Conservation (phyloP, 2,888 invertebrate species). For the Fissipunctia ypsillon region DNA sequence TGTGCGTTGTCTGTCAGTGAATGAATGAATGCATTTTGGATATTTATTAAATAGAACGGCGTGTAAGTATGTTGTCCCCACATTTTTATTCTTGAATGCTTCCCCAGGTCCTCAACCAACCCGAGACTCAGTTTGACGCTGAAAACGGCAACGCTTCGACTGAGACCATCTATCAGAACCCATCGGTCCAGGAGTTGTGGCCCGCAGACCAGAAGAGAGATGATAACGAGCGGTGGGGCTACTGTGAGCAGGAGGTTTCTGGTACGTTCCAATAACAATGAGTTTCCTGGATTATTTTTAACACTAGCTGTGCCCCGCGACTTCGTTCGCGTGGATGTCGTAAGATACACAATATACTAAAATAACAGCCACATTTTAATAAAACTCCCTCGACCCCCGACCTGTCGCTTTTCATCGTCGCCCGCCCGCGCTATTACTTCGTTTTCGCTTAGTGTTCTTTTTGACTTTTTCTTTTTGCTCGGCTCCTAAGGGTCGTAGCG, state of each 20-base stretch:
- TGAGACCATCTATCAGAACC: slow-evolving; percentile 82
- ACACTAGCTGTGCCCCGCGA: too few species aligned
- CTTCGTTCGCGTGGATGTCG: too few species aligned
- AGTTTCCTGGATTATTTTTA: not conserved
- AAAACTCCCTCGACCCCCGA: too few species aligned
- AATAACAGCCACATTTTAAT: too few species aligned
- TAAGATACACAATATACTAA: too few species aligned
- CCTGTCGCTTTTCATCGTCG: too few species aligned
- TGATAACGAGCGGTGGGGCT: slow-evolving; percentile 63
- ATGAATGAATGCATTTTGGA: not conserved
- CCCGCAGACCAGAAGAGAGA: slow-evolving; percentile 67
- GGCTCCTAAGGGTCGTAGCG: too few species aligned
- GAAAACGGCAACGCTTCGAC: slow-evolving; percentile 85
- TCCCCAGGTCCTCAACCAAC: slow-evolving; percentile 84
- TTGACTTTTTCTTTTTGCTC: too few species aligned
- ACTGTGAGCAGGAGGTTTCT: slow-evolving; percentile 61
- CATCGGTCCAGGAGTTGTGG: slow-evolving; percentile 73
- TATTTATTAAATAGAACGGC: too few species aligned
- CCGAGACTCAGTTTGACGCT: slow-evolving; percentile 77
- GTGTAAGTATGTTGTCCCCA: not conserved
- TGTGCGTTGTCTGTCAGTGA: not conserved
- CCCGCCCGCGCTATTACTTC: too few species aligned
- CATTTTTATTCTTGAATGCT: not conserved
- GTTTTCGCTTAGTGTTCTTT: too few species aligned
- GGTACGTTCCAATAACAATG: not conserved